These are phyloP conservation scores for Fopius arisanus DNA, from an alignment of 1,140 invertebrate species.

Conservation along the genomic window DNA sequence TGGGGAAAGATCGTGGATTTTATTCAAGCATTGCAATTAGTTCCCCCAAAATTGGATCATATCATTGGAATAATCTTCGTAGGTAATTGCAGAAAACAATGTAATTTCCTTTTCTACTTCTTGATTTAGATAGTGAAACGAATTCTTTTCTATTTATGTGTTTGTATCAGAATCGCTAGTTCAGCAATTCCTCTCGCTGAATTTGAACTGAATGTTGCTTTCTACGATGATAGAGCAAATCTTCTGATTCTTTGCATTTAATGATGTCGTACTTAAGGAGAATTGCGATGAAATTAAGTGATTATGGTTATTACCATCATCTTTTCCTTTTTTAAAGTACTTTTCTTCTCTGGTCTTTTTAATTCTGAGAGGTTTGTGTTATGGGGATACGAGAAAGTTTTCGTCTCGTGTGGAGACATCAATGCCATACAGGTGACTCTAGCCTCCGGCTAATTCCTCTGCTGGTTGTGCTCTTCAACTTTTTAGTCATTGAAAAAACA, in stretches of 20 bases:
- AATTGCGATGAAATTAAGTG: not conserved
- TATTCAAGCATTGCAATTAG: not conserved
- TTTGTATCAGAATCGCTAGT: not conserved
- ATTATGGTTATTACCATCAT: not conserved
- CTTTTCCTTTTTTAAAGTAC: not conserved
- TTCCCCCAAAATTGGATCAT: not conserved
- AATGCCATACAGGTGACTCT: not conserved
- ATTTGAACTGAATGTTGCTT: not conserved
- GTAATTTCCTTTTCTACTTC: not conserved
- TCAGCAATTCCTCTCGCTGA: not conserved
- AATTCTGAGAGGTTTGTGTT: too few relatives aligned
- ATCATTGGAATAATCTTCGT: not conserved
- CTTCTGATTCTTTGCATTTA: not conserved
- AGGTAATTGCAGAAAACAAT: not conserved
- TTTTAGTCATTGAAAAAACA: not conserved
- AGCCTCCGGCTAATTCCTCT: not conserved
- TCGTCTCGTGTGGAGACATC: conserved; percentile 3
- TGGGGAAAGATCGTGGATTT: not conserved
- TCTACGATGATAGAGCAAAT: not conserved
- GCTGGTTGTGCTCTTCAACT: not conserved
- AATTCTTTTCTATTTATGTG: not conserved
- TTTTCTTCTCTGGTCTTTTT: not conserved
- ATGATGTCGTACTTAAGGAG: not conserved
- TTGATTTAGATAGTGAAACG: not conserved
- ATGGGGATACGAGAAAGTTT: not conserved